Evolutionary conservation across 2,113 vertebrate genomes (phyloP).

Genomic region (Siniperca knerii): DNA sequence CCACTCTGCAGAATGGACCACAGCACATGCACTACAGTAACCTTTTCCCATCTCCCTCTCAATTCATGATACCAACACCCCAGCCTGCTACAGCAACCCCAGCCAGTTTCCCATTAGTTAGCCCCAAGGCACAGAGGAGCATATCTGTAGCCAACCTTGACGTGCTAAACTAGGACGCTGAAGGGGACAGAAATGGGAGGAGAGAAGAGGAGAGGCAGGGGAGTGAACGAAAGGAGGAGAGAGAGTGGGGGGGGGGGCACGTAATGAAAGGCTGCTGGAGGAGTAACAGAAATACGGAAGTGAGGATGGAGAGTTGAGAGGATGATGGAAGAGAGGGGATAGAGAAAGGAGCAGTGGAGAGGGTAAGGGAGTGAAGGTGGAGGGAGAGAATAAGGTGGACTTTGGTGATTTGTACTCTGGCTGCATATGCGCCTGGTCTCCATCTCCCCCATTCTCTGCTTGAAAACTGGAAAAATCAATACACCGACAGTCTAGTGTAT

Average conservation of each 20-base stretch:
- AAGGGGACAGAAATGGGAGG: constrained; percentile 82
- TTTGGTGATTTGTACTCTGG: constrained; percentile 74
- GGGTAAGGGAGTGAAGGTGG: constrained; percentile 48
- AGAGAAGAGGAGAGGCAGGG: constrained; percentile 63
- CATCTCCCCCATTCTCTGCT: constrained; percentile 71
- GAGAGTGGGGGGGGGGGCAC: constrained; percentile 24
- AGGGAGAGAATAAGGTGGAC: constrained; percentile 60
- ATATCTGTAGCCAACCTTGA: constrained; percentile 87
- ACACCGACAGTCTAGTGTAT: constrained; percentile 73
- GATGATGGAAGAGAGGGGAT: constrained; percentile 58
- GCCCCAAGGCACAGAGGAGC: constrained; percentile 79
- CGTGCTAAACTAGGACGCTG: constrained; percentile 86
- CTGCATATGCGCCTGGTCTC: constrained; percentile 74
- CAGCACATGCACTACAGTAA: constrained; percentile 42
- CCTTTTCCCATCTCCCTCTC: constrained; percentile 59
- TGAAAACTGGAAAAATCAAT: constrained; percentile 81
- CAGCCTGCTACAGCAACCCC: constrained; percentile 74
- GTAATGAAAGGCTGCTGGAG: constrained; percentile 69
- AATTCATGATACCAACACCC: constrained; percentile 70
- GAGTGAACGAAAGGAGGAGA: constrained; percentile 70
- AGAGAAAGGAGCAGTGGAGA: constrained; percentile 45
- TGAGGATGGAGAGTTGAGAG: constrained; percentile 68
- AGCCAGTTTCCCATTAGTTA: constrained; percentile 81
- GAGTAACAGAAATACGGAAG: constrained; percentile 74
- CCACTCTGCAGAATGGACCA: constrained; percentile 40